Base-by-base conservation (phyloP, 2,797 vertebrate genomes). In the Balearica regulorum region DNA sequence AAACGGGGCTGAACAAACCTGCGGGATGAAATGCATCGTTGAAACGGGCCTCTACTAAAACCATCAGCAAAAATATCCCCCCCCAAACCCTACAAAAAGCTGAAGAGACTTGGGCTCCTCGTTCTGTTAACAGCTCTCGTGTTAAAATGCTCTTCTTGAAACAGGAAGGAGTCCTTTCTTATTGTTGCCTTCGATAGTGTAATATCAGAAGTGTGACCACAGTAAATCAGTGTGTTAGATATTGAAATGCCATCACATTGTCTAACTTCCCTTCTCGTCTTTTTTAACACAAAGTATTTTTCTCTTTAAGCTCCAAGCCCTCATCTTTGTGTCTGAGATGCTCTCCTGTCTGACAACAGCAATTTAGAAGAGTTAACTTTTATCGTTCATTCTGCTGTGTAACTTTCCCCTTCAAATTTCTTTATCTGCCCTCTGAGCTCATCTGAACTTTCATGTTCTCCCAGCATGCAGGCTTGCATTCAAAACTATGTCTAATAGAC, bases 361-460 rank as follows among this genome's bases (percentile, higher is more conserved):
- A 96, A 96, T 97, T 97, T 98, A 96, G 97, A 96, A 97, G 97
- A 98, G 97, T 97, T 97, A 98, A 98, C 98, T 98, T 98, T 98
- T 96, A 98, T 98, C 97, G 91, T 97, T 97, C 97, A 97, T 97
- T 98, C 97, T 97, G 97, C 98, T 96, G 97, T 98, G 98, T 97
- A 98, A 98, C 98, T 98, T 98, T 98, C 98, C 98, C 98, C 97
- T 97, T 97, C 96, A 96, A 97, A 97, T 97, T 97, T 98, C 98
- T 98, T 98, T 98, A 97, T 98, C 97, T 97, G 98, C 98, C 98
- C 98, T 98, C 97, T 98, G 99, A 98, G 98, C 98, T 98, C 98
- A 98, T 98, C 98, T 98, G 98, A 98, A 98, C 98, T 98, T 98
- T 98, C 98, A 98, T 98, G 98, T 98, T 97, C 97, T 98, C 98